Conservation (phyloP, 2,113 vertebrate species). For the Cyanistes caeruleus region DNA sequence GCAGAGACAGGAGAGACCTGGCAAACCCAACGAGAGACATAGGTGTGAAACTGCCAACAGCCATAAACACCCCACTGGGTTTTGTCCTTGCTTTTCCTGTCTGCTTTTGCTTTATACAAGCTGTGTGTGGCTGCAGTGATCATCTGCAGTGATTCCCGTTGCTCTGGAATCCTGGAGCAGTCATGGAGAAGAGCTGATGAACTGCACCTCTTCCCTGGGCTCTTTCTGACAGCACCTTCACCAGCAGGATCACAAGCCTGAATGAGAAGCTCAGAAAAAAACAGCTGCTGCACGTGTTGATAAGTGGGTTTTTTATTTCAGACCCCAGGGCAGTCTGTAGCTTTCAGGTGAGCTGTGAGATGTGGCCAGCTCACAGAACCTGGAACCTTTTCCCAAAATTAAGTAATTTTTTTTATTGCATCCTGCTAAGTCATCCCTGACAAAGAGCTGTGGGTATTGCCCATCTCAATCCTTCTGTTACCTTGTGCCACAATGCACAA, state of each 20-base stretch:
- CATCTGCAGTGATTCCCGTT: background rate
- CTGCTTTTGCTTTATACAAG: background rate
- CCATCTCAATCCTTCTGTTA: background rate
- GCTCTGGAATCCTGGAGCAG: background rate
- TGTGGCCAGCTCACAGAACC: background rate
- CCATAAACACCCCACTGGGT: fast-evolving
- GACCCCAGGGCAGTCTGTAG: background rate
- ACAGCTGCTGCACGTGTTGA: background rate
- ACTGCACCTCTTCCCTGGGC: background rate
- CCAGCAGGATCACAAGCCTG: background rate
- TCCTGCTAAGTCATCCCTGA: background rate
- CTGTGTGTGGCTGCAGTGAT: background rate
- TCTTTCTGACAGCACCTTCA: background rate
- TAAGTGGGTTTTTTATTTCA: background rate
- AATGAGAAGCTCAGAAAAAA: background rate
- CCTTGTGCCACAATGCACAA: background rate
- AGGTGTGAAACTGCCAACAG: background rate
- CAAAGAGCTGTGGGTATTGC: background rate
- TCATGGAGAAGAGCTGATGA: background rate
- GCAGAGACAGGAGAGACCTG: background rate
- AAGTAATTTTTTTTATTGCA: background rate
- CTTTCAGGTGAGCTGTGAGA: background rate
- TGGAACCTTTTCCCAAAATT: background rate
- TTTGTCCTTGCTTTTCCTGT: background rate
- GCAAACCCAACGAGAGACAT: background rate